Base-by-base conservation (phyloP, 2,888 invertebrate species). In the Drosophila emarginata region DNA sequence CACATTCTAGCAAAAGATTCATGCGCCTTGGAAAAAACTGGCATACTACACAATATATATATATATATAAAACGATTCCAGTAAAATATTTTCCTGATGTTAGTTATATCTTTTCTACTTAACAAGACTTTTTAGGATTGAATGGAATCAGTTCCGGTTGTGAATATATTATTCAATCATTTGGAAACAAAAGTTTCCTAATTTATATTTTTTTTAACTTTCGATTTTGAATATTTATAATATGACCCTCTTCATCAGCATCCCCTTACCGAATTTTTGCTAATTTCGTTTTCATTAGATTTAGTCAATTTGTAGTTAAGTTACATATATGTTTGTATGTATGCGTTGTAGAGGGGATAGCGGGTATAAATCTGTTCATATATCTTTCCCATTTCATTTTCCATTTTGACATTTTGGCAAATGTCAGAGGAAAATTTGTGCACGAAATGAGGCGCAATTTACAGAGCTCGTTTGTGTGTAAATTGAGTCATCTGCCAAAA, bases 201-300 rank as follows among this genome's bases (percentile, higher is more conserved):
- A 45, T 45, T 45, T 45, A 45, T 45, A 18, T 9, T 45, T 15
- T 9, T 18, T 9, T 18, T 11, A 45, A 28, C 28, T 21, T 45
- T 36, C 11, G 12, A 54, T 54, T 54, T 54, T 40, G 40, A 18
- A 15, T 18, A 26, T 18, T 11, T 11, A 23, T 36, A 5, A 45
- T 39, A 15, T 52, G 21, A 53, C 67, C 58, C 51, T 61, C 45
- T 7, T n/a, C 40, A 14, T 7, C n/a, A 18, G 14, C 36, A 7
- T 61, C 11, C 5, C 37, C 12, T 12, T 59, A 12, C 45, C 23
- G 23, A 21, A 58, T 57, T 39, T 59, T 21, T 50, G 73, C 89
- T 89, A 89, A 89, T 89, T 88, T 85, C 64, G 75, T 76, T 78
- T 88, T 85, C 89, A 88, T 85, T 85, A 80, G 74, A 72, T 72